Percentiles rank a stretch among this genome's conserved stretches.
Evolutionary conservation across 2,888 invertebrate genomes (phyloP).

Genomic region (Masnerella sp.): DNA sequence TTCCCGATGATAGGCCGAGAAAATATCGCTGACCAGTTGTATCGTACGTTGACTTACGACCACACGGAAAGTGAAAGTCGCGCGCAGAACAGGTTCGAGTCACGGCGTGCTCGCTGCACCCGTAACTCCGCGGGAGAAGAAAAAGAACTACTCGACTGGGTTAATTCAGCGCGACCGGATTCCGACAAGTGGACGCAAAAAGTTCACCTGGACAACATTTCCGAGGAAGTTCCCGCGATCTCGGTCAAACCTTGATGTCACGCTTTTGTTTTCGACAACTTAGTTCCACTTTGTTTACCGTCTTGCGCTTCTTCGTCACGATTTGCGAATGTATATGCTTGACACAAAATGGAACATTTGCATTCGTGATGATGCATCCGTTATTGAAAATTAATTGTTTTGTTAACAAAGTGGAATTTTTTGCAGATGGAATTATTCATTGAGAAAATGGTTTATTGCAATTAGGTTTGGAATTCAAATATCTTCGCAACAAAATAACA

Average conservation of each 20-base stretch:
- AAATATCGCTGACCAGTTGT: slow-evolving; percentile 53
- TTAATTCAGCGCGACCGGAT: slow-evolving; percentile 37
- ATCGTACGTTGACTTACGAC: slow-evolving; percentile 61
- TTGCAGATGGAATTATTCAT: too few species aligned
- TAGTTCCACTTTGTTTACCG: not conserved
- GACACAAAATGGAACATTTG: too few species aligned
- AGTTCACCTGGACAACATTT: slow-evolving; percentile 10
- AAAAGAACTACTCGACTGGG: slow-evolving; percentile 36
- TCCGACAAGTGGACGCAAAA: slow-evolving; percentile 32
- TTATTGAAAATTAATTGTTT: too few species aligned
- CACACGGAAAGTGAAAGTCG: slow-evolving; percentile 68
- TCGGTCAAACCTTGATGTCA: not conserved
- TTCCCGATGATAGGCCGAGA: slow-evolving; percentile 40
- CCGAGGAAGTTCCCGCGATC: slow-evolving; percentile 20
- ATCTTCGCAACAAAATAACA: too few species aligned
- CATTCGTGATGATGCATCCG: too few species aligned
- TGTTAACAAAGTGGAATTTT: too few species aligned
- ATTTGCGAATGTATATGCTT: too few species aligned
- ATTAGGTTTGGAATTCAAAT: too few species aligned
- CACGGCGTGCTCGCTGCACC: slow-evolving; percentile 39
- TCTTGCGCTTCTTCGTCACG: slow-evolving; percentile 6
- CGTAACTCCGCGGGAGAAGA: slow-evolving; percentile 39
- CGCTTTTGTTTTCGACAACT: not conserved
- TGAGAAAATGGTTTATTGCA: too few species aligned
- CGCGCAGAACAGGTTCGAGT: slow-evolving; percentile 61